Percentiles rank a stretch among this genome's conserved stretches.
phyloP scores from a whole-genome alignment of 2,888 invertebrate species.

The Coecobrya sp. region DNA sequence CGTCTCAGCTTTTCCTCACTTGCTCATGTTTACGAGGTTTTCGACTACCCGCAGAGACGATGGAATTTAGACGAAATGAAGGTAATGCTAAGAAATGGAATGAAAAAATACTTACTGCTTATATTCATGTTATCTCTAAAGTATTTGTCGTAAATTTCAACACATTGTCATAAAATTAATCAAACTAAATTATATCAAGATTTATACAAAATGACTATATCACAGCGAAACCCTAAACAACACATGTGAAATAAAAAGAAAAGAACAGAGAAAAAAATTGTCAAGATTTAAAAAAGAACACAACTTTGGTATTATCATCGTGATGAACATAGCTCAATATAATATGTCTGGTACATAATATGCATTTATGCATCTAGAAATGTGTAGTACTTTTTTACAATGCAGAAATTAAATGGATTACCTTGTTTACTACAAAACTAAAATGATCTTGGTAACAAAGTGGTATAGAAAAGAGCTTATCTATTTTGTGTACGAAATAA shows the following conservation, averaged over 20 bases:
- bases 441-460: background rate
- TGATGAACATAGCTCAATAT: background rate
- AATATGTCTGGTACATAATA: too few relatives aligned
- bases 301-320: background rate
- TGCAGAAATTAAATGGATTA: background rate
- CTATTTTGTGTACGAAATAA: background rate
- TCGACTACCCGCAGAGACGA: background rate
- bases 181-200: background rate
- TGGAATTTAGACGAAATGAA: background rate
- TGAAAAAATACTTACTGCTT: background rate
- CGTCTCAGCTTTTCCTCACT: too few relatives aligned
- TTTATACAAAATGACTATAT: background rate
- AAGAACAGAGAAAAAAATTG: background rate
- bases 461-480: background rate
- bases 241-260: background rate
- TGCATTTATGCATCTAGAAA: too few relatives aligned
- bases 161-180: slow-evolving; percentile 35
- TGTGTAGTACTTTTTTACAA: slow-evolving; percentile 21
- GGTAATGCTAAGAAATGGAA: background rate
- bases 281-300: background rate
- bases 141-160: background rate
- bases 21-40: too few relatives aligned
- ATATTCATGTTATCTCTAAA: background rate
- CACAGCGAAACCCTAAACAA: background rate
- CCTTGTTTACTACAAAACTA: background rate